These are phyloP conservation scores for Pristionchus fissidentatus DNA, from an alignment of 2,888 invertebrate species.

Conservation along the genomic window DNA sequence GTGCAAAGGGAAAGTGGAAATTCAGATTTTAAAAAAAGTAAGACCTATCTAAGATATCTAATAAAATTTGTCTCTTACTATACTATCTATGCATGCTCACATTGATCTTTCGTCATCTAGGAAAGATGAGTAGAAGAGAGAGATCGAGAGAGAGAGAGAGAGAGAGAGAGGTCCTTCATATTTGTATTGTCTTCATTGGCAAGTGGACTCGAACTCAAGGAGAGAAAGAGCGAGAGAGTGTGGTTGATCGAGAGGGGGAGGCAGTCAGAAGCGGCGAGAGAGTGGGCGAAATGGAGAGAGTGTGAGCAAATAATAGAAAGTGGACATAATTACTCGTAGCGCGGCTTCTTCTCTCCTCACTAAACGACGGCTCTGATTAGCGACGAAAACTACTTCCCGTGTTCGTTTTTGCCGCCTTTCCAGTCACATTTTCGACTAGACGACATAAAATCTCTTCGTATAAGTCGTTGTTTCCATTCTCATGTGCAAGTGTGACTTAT, in stretches of 20 bases:
- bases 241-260: slow-evolving; percentile 4
- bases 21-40: too few relatives aligned
- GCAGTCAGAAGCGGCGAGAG: not conserved
- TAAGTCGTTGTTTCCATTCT: not conserved
- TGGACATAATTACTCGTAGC: slow-evolving; percentile 15
- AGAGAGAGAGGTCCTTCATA: slow-evolving; percentile 35
- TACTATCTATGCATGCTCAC: too few relatives aligned
- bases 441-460: not conserved
- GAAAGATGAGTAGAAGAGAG: too few relatives aligned
- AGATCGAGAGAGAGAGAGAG: too few relatives aligned
- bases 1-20: too few relatives aligned
- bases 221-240: not conserved
- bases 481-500: not conserved
- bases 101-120: too few relatives aligned
- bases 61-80: too few relatives aligned
- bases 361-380: slow-evolving; percentile 38
- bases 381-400: too few relatives aligned
- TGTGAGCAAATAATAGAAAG: not conserved
- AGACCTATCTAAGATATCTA: too few relatives aligned
- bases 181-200: slow-evolving; percentile 14
- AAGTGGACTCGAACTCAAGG: slow-evolving; percentile 39
- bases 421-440: not conserved
- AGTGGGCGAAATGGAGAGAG: slow-evolving; percentile 4
- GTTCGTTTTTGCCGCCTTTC: not conserved
- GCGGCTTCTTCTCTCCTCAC: not conserved